Evolutionary conservation across 2,113 vertebrate species (phyloP).

Genomic region (Melanerpes aurifrons): DNA sequence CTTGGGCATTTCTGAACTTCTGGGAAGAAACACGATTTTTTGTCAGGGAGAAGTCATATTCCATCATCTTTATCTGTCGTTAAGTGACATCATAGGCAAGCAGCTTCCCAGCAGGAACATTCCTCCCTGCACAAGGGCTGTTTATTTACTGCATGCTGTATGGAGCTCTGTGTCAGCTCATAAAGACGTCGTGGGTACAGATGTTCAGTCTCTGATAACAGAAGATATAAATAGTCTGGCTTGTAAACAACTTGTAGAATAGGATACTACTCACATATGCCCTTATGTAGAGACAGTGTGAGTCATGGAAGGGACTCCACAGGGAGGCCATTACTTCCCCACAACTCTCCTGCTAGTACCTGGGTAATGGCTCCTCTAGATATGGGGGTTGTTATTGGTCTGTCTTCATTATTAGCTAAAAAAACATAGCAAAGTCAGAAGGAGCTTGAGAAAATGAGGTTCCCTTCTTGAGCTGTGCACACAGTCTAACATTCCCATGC

Average conservation of each 20-base stretch:
- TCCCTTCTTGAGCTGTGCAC: not conserved
- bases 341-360: fast-evolving
- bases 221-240: not conserved
- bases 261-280: not conserved
- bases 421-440: not conserved
- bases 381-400: not conserved
- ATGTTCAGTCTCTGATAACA: not conserved
- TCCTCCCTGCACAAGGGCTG: not conserved
- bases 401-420: not conserved
- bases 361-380: not conserved
- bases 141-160: not conserved
- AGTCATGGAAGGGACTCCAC: not conserved
- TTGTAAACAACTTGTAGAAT: not conserved
- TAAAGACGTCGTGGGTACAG: not conserved
- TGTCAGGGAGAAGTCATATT: constrained; percentile 4
- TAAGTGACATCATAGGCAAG: constrained; percentile 33
- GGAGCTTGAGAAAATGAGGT: not conserved
- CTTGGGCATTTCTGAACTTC: not conserved
- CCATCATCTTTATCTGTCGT: constrained; percentile 17
- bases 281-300: not conserved
- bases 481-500: not conserved
- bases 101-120: constrained; percentile 30
- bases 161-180: not conserved
- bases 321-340: not conserved
- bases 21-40: constrained; percentile 39